Evolutionary conservation across 2,888 invertebrate genomes (phyloP), one percentile per base, ranked within the genome.

Genomic region (Stenoptilia bipunctidactyla): DNA sequence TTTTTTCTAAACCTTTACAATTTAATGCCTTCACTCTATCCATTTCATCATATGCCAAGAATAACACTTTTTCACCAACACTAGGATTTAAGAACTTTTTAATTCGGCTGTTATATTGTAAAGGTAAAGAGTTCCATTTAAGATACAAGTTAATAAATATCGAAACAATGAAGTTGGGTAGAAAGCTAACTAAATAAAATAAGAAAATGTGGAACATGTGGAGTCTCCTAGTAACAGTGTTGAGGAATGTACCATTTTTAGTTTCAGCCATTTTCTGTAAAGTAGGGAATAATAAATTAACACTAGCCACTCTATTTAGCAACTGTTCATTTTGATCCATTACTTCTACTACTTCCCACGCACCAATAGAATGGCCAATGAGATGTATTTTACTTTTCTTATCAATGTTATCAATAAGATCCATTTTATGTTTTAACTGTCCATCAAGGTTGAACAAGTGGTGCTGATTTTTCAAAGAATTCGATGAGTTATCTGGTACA

Each of bases 281-380:
- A 0, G 96, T 93, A 1, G 97, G 97, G 71, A 96, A 96, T 1
- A 97, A 70, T 47, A 96, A 72, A 67, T 91, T 91, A 44, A 88
- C 84, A 49, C 89, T 88, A n/a, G 77, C 67, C 27, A 92, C 62
- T 52, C 84, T 85, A 15, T 73, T 55, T 53, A 84, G 66, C 54
- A 92, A 68, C 20, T 74, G 61, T 3, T 86, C 74, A 46, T 75
- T 52, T 46, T 88, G 73, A 49, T 90, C 86, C 15, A 96, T 63
- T 52, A 94, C 62, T 59, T 95, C 90, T 41, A 95, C 61, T 45
- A 90, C 86, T 57, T 96, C 89, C 88, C 95, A 94, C 39, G 91
- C 87, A 2, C 97, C 97, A 57, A 97, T 93, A 0, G 97, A 97
- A 83, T 97, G 97, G 1, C 94, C 96, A 51, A 97, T 86, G 30